phyloP scores from a whole-genome alignment of 2,113 vertebrate genomes.

The Dasyornis broadbenti region DNA sequence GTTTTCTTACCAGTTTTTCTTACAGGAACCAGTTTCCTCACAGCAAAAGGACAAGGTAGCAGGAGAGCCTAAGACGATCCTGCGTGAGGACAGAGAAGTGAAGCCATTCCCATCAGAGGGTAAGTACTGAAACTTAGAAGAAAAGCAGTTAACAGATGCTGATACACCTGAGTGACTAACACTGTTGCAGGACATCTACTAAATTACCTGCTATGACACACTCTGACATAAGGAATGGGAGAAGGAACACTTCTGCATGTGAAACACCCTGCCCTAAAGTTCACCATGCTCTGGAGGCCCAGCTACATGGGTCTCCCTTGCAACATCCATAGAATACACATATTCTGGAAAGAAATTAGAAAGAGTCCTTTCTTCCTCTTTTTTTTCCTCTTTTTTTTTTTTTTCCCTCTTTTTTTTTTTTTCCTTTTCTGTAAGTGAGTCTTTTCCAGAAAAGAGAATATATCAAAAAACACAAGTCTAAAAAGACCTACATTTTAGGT shows the following conservation, averaged over 20 bases:
- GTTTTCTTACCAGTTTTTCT: neutral
- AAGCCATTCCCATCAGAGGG: neutral
- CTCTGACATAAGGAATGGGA: neutral
- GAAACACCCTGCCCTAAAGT: neutral
- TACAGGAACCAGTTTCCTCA: neutral
- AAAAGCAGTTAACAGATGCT: neutral
- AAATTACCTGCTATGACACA: neutral
- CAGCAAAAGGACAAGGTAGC: neutral
- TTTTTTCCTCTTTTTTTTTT: neutral
- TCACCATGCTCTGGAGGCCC: neutral
- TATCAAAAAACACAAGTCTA: neutral
- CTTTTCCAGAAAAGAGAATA: neutral
- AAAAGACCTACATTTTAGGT: neutral
- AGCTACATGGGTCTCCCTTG: accelerated
- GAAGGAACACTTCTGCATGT: neutral
- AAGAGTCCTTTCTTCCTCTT: too few relatives aligned
- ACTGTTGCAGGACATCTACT: neutral
- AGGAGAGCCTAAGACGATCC: neutral
- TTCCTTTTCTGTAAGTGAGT: neutral
- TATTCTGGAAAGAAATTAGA: neutral
- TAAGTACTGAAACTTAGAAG: neutral
- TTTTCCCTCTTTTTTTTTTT: neutral
- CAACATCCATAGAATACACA: neutral
- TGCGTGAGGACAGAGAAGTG: neutral
- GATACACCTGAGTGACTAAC: neutral